Evolutionary conservation across 2,888 invertebrate species (phyloP).

Genomic region (Miltochrista miniata): DNA sequence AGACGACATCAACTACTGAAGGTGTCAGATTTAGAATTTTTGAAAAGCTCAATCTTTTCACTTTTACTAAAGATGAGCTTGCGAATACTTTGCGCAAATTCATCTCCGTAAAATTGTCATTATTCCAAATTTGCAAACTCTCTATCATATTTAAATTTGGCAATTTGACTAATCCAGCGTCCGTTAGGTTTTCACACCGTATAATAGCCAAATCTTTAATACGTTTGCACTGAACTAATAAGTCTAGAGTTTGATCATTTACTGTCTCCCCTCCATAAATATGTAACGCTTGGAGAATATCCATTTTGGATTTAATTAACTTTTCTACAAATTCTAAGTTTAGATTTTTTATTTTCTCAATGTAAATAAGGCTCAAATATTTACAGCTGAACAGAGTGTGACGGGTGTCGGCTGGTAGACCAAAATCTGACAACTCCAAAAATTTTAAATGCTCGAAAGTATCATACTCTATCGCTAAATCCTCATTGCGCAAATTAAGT

Average conservation of each 20-base stretch:
- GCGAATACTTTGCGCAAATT: slow-evolving; percentile 58
- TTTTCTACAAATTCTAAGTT: slow-evolving; percentile 55
- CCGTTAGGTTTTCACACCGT: slow-evolving; percentile 69
- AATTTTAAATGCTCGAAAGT: slow-evolving; percentile 59
- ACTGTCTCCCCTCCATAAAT: slow-evolving; percentile 68
- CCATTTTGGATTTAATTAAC: slow-evolving; percentile 58
- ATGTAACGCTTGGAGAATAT: slow-evolving; percentile 59
- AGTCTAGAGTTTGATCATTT: slow-evolving; percentile 59
- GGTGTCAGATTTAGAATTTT: slow-evolving; percentile 68
- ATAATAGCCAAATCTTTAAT: slow-evolving; percentile 69
- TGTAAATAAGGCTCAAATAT: slow-evolving; percentile 63
- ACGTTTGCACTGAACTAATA: slow-evolving; percentile 60
- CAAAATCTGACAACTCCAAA: slow-evolving; percentile 71
- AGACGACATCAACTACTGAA: slow-evolving; percentile 66
- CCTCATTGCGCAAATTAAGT: slow-evolving; percentile 48
- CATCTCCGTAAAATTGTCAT: slow-evolving; percentile 61
- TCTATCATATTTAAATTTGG: slow-evolving; percentile 52
- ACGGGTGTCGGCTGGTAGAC: slow-evolving; percentile 61
- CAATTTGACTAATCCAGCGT: slow-evolving; percentile 59
- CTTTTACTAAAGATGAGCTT: slow-evolving; percentile 51
- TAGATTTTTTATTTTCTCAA: slow-evolving; percentile 71
- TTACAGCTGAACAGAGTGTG: slow-evolving; percentile 59
- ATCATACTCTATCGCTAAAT: slow-evolving; percentile 59
- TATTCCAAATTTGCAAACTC: slow-evolving; percentile 76
- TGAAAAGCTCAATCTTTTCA: slow-evolving; percentile 71